These are phyloP conservation scores for Drosophila mettleri DNA, from an alignment of 2,888 invertebrate species.

Conservation along the genomic window DNA sequence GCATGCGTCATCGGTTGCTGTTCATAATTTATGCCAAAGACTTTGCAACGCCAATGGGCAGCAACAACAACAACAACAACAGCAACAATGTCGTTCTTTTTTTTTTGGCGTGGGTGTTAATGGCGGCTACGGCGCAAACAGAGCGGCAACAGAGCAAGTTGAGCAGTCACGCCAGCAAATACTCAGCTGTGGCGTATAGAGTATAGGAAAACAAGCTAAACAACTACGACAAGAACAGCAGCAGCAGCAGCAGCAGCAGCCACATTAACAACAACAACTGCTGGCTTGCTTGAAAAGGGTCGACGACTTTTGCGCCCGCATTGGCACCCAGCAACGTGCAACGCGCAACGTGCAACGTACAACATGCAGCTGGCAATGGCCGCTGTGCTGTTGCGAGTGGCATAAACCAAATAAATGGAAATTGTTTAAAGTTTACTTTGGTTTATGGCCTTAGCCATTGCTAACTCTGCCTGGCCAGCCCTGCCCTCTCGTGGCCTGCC, in stretches of 20 bases:
- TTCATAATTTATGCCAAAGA: conserved; percentile 80
- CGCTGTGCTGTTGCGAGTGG: conserved; percentile 37
- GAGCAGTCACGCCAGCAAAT: conserved; percentile 66
- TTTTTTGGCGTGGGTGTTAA: conserved; percentile 72
- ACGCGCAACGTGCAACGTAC: conserved; percentile 40
- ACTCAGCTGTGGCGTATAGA: conserved; percentile 55
- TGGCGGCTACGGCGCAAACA: conserved; percentile 65
- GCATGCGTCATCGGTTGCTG: conserved; percentile 80
- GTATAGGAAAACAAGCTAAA: conserved; percentile 70
- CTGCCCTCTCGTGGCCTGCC: no score
- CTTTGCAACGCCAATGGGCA: conserved; percentile 50
- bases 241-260: conserved; percentile 43
- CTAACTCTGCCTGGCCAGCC: conserved; percentile 19
- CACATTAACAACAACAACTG: conserved; percentile 32
- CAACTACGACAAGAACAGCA: conserved; percentile 64
- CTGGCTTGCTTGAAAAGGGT: conserved; percentile 68
- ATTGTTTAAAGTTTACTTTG: conserved; percentile 80
- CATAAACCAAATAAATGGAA: conserved; percentile 81
- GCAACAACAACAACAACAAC: conserved; percentile 22
- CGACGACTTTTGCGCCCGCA: conserved; percentile 80
- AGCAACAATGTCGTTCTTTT: conserved; percentile 9
- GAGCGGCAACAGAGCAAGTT: conserved; percentile 57
- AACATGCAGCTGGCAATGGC: conserved; percentile 73
- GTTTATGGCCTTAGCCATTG: conserved; percentile 72
- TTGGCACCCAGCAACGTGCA: conserved; percentile 61